Percentiles rank a stretch among this genome's conserved stretches.
Conservation (phyloP, 2,888 invertebrate species). For the Galeruca laticollis region DNA sequence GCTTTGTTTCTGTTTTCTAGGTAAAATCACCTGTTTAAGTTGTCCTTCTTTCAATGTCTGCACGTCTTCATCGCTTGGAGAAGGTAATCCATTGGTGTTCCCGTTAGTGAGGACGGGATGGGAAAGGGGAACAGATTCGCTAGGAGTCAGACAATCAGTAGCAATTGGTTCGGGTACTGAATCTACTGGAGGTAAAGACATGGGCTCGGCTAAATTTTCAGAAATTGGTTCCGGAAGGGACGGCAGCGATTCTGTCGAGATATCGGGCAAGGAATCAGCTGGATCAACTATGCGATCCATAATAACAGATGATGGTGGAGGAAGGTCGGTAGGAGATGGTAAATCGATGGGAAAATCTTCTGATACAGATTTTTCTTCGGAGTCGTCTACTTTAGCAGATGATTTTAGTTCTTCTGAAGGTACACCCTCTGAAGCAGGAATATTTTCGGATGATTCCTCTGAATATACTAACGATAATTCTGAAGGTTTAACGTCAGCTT, state of each 20-base stretch:
- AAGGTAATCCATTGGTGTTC: conserved; percentile 63
- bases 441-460: conserved; percentile 21
- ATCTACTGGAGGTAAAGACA: conserved; percentile 66
- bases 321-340: conserved; percentile 39
- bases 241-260: conserved; percentile 64
- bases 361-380: conserved; percentile 10
- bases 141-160: conserved; percentile 47
- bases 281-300: conserved; percentile 58
- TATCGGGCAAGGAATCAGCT: conserved; percentile 65
- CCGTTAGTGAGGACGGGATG: conserved; percentile 62
- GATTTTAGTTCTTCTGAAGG: conserved; percentile 13
- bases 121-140: conserved; percentile 45
- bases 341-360: conserved; percentile 38
- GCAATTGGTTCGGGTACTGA: conserved; percentile 64
- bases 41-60: conserved; percentile 65
- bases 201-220: conserved; percentile 64
- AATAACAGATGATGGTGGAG: conserved; percentile 21
- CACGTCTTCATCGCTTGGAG: conserved; percentile 52
- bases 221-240: conserved; percentile 63
- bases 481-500: neutral
- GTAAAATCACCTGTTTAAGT: conserved; percentile 67
- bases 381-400: conserved; percentile 2
- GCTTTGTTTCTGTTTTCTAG: conserved; percentile 12
- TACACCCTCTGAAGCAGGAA: neutral
- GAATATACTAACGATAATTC: conserved; percentile 26